Base-by-base conservation (phyloP, 2,888 invertebrate genomes). In the Pyrocoelia pectoralis region DNA sequence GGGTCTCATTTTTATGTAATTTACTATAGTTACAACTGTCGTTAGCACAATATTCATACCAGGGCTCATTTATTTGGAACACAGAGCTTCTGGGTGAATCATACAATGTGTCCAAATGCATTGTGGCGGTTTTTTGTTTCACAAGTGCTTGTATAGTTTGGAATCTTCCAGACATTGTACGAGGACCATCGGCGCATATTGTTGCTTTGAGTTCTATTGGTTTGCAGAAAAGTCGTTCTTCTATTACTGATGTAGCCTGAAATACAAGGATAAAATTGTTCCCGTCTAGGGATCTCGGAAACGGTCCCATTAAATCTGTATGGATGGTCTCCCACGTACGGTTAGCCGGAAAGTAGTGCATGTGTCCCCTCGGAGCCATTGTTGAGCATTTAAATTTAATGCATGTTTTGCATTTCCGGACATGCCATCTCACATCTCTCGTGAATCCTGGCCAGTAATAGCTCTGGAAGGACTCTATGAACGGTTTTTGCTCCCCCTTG, bases 161-260 rank as follows among this genome's bases (percentile, higher is more conserved):
- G 40, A 56, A 50, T 55, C 51, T 56, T 53, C 50, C 61, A 24
- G 61, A 56, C 43, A 61, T 61, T 56, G 61, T 24, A 19, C 51
- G 41, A 56, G 61, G 56, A 40, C 51, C 28, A 56, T 50, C 56
- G 40, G 51, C 48, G 61, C 50, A 61, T 38, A 61, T 38, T 40
- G 61, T 65, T 28, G 65, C 53, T 49, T 33, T 51, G 17, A 19
- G 56, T 52, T 51, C 49, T 55, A 68, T 65, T 50, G 50, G 33
- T 63, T 67, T 64, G 60, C 67, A 67, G 58, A 70, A 69, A 19
- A 70, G 53, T 43, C 61, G 59, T 43, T 63, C 40, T 40, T 40
- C 40, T 6, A 12, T 55, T 54, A 67, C 64, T 56, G 24, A 24
- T 24, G n/a, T n/a, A n/a, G n/a, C n/a, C n/a, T n/a, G n/a, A n/a